phyloP scores from a whole-genome alignment of 2,113 vertebrate species.

The Rhinichthys klamathensis region DNA sequence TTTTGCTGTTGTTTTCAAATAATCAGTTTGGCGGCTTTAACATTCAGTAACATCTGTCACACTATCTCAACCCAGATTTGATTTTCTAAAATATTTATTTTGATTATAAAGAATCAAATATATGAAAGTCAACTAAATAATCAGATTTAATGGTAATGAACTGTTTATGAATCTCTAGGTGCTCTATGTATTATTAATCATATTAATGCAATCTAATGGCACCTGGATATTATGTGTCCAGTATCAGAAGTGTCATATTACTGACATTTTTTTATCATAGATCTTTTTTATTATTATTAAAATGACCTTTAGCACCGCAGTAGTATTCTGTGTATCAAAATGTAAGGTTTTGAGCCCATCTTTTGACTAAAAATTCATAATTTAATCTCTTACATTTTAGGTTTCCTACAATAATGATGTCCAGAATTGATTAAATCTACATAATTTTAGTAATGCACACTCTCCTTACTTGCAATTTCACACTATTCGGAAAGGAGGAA shows the following conservation, averaged over 20 bases:
- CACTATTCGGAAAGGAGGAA: constrained; percentile 32
- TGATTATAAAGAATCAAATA: background rate
- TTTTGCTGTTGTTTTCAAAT: constrained; percentile 57
- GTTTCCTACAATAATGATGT: background rate
- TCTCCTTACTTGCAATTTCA: constrained; percentile 38
- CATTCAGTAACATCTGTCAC: constrained; percentile 1
- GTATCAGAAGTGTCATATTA: background rate
- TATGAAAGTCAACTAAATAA: background rate
- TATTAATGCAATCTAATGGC: background rate
- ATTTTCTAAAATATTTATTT: background rate
- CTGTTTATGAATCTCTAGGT: background rate
- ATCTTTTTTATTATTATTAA: constrained; percentile 1
- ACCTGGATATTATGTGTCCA: background rate
- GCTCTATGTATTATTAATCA: background rate
- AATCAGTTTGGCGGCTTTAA: background rate
- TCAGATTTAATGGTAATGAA: background rate
- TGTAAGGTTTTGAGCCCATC: background rate
- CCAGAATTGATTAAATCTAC: constrained; percentile 53
- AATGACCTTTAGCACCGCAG: background rate
- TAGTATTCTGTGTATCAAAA: background rate
- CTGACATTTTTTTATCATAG: background rate
- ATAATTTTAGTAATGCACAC: constrained; percentile 3
- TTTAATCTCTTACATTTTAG: background rate
- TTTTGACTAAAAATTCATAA: background rate
- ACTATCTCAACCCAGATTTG: background rate